These are phyloP conservation scores for Drosophila ogumai DNA, from an alignment of 1,140 invertebrate species.

Conservation along the genomic window DNA sequence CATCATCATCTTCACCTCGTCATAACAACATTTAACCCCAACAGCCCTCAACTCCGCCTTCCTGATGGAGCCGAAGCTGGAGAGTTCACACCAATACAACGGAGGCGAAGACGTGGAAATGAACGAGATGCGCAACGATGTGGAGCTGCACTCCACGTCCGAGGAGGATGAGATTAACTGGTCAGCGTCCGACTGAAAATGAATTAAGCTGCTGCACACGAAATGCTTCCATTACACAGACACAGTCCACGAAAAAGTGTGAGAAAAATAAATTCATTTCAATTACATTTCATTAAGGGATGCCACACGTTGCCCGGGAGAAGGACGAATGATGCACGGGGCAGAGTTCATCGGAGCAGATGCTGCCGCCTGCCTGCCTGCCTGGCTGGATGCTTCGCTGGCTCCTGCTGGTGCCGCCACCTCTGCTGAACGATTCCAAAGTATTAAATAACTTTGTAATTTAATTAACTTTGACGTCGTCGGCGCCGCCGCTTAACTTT, in stretches of 20 bases:
- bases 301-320: conserved; percentile 61
- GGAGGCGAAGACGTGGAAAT: neutral
- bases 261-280: conserved; percentile 71
- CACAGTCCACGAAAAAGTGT: conserved; percentile 29
- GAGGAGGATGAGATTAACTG: conserved; percentile 15
- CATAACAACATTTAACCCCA: conserved; percentile 10
- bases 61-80: conserved; percentile 26
- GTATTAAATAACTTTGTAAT: conserved; percentile 84
- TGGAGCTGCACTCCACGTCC: neutral
- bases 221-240: conserved; percentile 31
- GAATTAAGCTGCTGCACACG: conserved; percentile 31
- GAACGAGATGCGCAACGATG: neutral
- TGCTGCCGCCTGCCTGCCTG: conserved; percentile 13
- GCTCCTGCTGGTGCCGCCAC: conserved; percentile 27
- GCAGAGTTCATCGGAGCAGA: conserved; percentile 47
- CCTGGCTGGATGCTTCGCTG: conserved; percentile 28
- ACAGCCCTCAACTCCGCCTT: conserved; percentile 20
- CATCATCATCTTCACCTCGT: conserved; percentile 11
- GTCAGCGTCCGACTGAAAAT: conserved; percentile 15
- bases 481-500: conserved; percentile 75
- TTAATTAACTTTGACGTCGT: conserved; percentile 82
- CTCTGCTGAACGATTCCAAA: conserved; percentile 63
- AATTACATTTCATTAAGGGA: conserved; percentile 79
- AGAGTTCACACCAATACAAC: neutral
- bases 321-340: conserved; percentile 32